Base-by-base conservation (phyloP, 1,140 invertebrate genomes). In the Monomorium pharaonis region DNA sequence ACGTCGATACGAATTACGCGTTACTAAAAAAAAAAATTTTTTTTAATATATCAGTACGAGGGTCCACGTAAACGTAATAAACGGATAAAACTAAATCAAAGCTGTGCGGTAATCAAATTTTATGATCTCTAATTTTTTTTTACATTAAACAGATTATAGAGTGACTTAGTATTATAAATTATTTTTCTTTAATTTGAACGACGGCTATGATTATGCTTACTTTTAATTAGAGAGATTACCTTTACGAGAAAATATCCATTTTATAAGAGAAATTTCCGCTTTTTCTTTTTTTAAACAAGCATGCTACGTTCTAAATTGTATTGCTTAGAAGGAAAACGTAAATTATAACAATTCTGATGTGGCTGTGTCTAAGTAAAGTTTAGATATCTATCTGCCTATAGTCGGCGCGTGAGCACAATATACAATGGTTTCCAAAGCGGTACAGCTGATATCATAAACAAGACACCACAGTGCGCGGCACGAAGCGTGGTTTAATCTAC, bases 401-500 rank as follows among this genome's bases (percentile, higher is more conserved):
- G 67, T 24, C 16, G 67, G 49, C 47, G 33, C 51, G 70, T 62
- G 75, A 88, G 65, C 47, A 86, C 51, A 89, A 84, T 86, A 21
- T 86, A 78, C 86, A 80, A 67, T 37, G n/a, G 24, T 24, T 44
- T 56, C 30, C 62, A 33, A 62, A 65, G 47, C 60, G 75, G 14
- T 51, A 51, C 54, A 30, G 51, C 37, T 70, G 67, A 84, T 87
- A 81, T 84, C 85, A 62, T 67, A 33, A 78, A 81, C 86, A 83
- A 60, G 76, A 62, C 49, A 49, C 70, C 16, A 18, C 42, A 27
- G 63, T 67, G 33, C 74, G 63, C 49, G 42, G 74, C 47, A 63
- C 18, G 86, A 78, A 87, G 70, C 76, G 77, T 63, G 81, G 78
- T 90, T 92, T 93, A 94, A 93, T 93, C 91, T 92, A 87, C 81